Percentiles rank a stretch among this genome's conserved stretches.
These are phyloP conservation scores for Epirrita christyi DNA, from an alignment of 2,888 invertebrate genomes.

Conservation along the genomic window DNA sequence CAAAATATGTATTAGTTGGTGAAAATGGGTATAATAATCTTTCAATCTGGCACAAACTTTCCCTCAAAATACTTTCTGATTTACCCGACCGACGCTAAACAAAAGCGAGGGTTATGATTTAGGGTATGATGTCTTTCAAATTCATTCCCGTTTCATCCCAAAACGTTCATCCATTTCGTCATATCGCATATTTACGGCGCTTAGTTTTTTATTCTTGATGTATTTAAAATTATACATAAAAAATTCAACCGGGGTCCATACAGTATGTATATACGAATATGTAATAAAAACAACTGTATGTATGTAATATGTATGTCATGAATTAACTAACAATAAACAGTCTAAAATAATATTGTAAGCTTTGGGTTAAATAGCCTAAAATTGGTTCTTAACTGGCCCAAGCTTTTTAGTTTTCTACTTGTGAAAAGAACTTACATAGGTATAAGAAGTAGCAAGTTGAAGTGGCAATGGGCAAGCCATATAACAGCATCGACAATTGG, in stretches of 20 bases:
- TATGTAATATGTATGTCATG: slow-evolving; percentile 57
- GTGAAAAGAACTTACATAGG: slow-evolving; percentile 50
- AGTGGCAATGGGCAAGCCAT: no score
- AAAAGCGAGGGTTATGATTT: no score
- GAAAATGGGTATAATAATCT: no score
- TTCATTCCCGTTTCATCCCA: no score
- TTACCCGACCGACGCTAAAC: no score
- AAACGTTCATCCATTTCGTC: no score
- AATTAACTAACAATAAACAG: slow-evolving; percentile 42
- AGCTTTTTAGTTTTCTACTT: slow-evolving; percentile 50
- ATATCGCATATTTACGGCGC: neutral
- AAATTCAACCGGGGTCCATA: slow-evolving; percentile 32
- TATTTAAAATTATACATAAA: slow-evolving; percentile 9
- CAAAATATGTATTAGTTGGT: no score
- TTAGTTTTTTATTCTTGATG: slow-evolving; percentile 7
- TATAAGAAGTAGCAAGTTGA: neutral
- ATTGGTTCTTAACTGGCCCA: slow-evolving; percentile 58
- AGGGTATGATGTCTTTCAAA: no score
- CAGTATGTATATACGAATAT: slow-evolving; percentile 40
- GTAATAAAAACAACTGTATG: slow-evolving; percentile 29
- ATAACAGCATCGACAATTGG: no score
- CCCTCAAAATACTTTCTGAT: no score
- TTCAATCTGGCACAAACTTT: no score
- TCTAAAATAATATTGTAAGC: slow-evolving; percentile 47
- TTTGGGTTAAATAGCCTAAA: slow-evolving; percentile 63